Evolutionary conservation across 1,140 invertebrate genomes (phyloP).

Genomic region (Lutraria rhynchaena): DNA sequence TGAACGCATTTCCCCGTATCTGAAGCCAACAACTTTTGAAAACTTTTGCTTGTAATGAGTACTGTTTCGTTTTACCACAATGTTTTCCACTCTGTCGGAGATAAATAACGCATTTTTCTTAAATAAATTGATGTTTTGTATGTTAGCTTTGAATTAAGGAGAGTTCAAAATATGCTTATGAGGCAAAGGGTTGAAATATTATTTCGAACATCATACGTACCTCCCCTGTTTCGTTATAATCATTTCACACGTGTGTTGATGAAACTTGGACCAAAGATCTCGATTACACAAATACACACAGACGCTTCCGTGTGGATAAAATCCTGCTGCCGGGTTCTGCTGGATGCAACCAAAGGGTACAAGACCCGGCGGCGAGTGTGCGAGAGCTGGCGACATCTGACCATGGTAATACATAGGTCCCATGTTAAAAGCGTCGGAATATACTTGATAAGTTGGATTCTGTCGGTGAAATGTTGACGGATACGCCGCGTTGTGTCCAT

Average conservation of each 20-base stretch:
- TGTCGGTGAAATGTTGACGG: constrained; percentile 40
- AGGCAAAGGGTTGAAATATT: no score
- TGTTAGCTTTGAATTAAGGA: no score
- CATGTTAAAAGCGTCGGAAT: constrained; percentile 31
- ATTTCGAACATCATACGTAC: constrained; percentile 89
- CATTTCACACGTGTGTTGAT: constrained; percentile 98
- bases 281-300: constrained; percentile 82
- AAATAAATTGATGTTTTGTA: no score
- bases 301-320: constrained; percentile 36
- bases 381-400: constrained; percentile 49
- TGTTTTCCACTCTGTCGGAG: no score
- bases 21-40: no score
- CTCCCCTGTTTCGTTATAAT: constrained; percentile 99
- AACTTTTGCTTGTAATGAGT: no score
- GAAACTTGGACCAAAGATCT: constrained; percentile 99
- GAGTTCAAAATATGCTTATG: no score
- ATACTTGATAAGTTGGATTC: constrained; percentile 29
- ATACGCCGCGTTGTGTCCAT: constrained; percentile 24
- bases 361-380: constrained; percentile 48
- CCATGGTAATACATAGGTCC: constrained; percentile 46
- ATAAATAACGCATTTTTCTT: no score
- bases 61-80: no score
- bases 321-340: constrained; percentile 9
- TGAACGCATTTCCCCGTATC: no score
- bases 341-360: constrained; percentile 47